Base-by-base conservation (phyloP, 2,113 vertebrate genomes). In the Colistium nudipinnis region DNA sequence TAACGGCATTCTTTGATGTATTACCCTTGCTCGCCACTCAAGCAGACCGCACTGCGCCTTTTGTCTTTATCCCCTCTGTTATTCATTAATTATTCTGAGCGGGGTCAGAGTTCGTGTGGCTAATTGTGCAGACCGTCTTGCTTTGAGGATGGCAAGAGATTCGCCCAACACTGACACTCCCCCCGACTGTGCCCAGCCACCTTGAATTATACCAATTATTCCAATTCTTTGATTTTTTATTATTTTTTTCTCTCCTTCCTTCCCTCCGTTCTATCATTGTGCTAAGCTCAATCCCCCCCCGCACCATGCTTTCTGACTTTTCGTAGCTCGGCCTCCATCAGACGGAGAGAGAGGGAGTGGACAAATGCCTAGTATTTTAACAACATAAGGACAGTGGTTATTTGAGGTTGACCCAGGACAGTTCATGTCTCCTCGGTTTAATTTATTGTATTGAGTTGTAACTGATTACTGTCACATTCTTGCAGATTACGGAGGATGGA, bases 51-150 rank as follows among this genome's bases (percentile, higher is more conserved):
- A 95, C 95, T 92, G 92, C 92, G 93, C 95, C 94, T 97, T 93
- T 96, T 96, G 95, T 97, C 97, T 96, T 97, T 96, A 98, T 98
- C 95, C 96, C 94, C 91, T 97, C 94, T 96, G 95, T 96, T 98
- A 96, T 96, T 98, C 95, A 96, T 98, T 97, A 98, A 96, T 98
- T 98, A 98, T 98, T 97, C 94, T 93, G 90, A 87, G 93, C 94
- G 90, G 94, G 97, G 96, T 98, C 95, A 96, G 93, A 94, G 96
- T 95, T 97, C 93, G 93, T 91, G 94, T 93, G 95, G 95, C 95
- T 97, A 98, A 98, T 98, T 98, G 95, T 94, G 93, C 93, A 95
- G 94, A 94, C 94, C 91, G 92, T 95, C 94, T 93, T 93, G 93
- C 94, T 96, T 91, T 88, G 81, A 88, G 89, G 88, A 92, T 95